Percentiles rank a stretch among this genome's conserved stretches.
These are phyloP conservation scores for Parnassius glacialis DNA, from an alignment of 2,888 invertebrate genomes.

Conservation along the genomic window DNA sequence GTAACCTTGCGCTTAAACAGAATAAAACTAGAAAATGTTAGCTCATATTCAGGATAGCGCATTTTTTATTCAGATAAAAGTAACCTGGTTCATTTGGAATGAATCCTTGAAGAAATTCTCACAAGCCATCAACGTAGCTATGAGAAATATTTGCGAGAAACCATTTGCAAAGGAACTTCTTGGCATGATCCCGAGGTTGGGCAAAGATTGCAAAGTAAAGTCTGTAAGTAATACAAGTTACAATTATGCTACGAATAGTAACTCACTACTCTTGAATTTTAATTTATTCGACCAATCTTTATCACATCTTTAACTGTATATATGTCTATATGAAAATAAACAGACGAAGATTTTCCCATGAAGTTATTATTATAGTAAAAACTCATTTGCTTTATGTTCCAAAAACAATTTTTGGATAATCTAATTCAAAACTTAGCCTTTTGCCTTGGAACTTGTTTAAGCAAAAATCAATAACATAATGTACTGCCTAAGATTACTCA, in stretches of 20 bases:
- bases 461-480: too few species aligned
- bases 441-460: too few species aligned
- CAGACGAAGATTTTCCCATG: too few species aligned
- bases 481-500: too few species aligned
- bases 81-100: constrained; percentile 23
- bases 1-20: constrained; percentile 10
- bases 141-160: constrained; percentile 26
- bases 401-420: too few species aligned
- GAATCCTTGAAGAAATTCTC: constrained; percentile 21
- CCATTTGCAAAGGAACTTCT: constrained; percentile 21
- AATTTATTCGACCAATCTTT: not conserved
- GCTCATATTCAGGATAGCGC: constrained; percentile 13
- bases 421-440: too few species aligned
- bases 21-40: constrained; percentile 13
- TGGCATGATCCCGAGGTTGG: constrained; percentile 18
- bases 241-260: constrained; percentile 4
- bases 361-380: too few species aligned
- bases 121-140: constrained; percentile 20
- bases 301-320: too few species aligned
- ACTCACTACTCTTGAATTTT: not conserved
- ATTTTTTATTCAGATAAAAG: constrained; percentile 21
- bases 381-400: too few species aligned
- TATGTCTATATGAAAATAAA: too few species aligned
- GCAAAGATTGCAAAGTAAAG: constrained; percentile 22
- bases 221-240: constrained; percentile 11